Evolutionary conservation across 1,140 invertebrate genomes (phyloP).

Genomic region (Carposina sasakii): DNA sequence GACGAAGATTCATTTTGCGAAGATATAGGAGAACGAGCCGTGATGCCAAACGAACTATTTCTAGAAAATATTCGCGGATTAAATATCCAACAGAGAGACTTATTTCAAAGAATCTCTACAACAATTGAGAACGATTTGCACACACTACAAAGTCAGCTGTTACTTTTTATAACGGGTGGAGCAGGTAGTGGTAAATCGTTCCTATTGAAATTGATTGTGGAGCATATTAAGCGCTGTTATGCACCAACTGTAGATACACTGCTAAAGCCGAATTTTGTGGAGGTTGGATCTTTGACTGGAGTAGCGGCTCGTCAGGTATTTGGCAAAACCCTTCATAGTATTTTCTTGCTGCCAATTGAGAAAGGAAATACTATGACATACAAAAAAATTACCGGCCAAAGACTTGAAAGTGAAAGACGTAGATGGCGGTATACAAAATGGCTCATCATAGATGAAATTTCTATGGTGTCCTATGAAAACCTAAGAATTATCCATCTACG

Average conservation of each 20-base stretch:
- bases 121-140: slow-evolving; percentile 5
- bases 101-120: slow-evolving; percentile 8
- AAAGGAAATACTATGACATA: slow-evolving; percentile 23
- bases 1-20: slow-evolving; percentile 22
- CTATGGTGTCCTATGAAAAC: slow-evolving; percentile 29
- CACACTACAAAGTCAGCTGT: neutral
- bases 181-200: slow-evolving; percentile 26
- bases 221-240: slow-evolving; percentile 27
- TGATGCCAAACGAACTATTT: slow-evolving; percentile 22
- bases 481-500: slow-evolving; percentile 18
- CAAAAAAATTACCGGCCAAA: slow-evolving; percentile 17
- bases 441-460: slow-evolving; percentile 33
- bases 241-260: slow-evolving; percentile 24
- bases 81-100: slow-evolving; percentile 14
- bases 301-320: slow-evolving; percentile 27
- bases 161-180: slow-evolving; percentile 22
- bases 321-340: slow-evolving; percentile 22
- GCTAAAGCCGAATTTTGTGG: slow-evolving; percentile 23
- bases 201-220: slow-evolving; percentile 28
- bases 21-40: slow-evolving; percentile 9
- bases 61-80: slow-evolving; percentile 7
- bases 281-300: slow-evolving; percentile 28
- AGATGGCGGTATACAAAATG: slow-evolving; percentile 20
- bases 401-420: slow-evolving; percentile 22
- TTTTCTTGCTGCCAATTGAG: slow-evolving; percentile 26